These are phyloP conservation scores for Harmothoe impar DNA, from an alignment of 2,888 invertebrate genomes.

Conservation along the genomic window DNA sequence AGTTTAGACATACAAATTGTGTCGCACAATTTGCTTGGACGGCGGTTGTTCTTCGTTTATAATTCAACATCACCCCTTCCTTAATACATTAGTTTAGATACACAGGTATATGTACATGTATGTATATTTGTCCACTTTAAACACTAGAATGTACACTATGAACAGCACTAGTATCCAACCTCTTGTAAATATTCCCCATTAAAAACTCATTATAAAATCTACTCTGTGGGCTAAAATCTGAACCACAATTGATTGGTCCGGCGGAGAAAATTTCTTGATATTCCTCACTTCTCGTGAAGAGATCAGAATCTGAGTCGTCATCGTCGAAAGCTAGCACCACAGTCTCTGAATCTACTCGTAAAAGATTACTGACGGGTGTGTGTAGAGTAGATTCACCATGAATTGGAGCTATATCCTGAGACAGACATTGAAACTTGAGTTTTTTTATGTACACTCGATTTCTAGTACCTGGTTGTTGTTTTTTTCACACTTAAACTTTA, in stretches of 20 bases:
- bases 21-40: conserved; percentile 12
- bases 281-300: not conserved
- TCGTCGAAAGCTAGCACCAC: not conserved
- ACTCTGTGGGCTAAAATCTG: not conserved
- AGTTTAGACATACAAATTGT: not conserved
- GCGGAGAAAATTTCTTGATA: not conserved
- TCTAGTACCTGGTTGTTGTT: too few relatives aligned
- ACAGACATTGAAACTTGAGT: too few relatives aligned
- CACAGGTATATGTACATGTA: conserved; percentile 18
- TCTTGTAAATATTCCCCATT: not conserved
- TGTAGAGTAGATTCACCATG: too few relatives aligned
- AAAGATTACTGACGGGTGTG: not conserved
- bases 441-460: too few relatives aligned
- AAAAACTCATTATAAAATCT: conserved; percentile 38
- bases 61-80: not conserved
- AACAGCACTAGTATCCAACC: conserved; percentile 25
- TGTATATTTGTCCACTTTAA: not conserved
- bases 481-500: too few relatives aligned
- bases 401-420: too few relatives aligned
- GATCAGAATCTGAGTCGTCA: not conserved
- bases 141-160: conserved; percentile 42
- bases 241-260: not conserved
- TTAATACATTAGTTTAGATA: conserved; percentile 3
- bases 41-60: not conserved
- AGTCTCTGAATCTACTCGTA: not conserved